These are phyloP conservation scores for Gymnoscopelus microlampas DNA, from an alignment of 2,797 vertebrate genomes.

Conservation along the genomic window DNA sequence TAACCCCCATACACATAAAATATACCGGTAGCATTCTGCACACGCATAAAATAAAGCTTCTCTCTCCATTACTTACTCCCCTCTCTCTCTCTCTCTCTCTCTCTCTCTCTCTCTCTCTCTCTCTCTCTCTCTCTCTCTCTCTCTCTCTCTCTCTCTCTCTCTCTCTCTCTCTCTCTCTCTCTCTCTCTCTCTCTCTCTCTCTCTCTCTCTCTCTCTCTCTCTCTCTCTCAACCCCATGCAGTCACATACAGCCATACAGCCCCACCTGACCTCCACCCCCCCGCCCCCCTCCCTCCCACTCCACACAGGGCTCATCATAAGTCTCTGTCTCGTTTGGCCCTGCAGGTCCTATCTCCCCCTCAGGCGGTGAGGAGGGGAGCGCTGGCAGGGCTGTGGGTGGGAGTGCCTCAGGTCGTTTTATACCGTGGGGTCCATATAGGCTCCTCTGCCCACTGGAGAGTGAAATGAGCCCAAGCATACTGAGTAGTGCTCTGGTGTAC, in stretches of 20 bases:
- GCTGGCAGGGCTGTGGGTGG: slow-evolving; percentile 63
- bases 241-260: slow-evolving; percentile 5
- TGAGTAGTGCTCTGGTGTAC: slow-evolving; percentile 71
- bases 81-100: no score
- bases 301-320: slow-evolving; percentile 50
- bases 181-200: no score
- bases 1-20: no score
- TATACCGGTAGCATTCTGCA: no score
- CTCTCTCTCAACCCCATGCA: neutral
- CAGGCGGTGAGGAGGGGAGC: slow-evolving; percentile 53
- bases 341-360: slow-evolving; percentile 67
- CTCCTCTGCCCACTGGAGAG: slow-evolving; percentile 79
- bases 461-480: slow-evolving; percentile 82
- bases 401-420: slow-evolving; percentile 71
- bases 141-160: no score
- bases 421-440: slow-evolving; percentile 69
- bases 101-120: no score
- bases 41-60: no score
- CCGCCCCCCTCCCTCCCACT: neutral
- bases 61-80: no score
- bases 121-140: no score
- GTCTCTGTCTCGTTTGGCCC: slow-evolving; percentile 69
- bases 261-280: slow-evolving; percentile 1
- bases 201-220: no score
- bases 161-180: no score